Evolutionary conservation across 2,888 invertebrate genomes (phyloP).

Genomic region (Eucera pruinosa): DNA sequence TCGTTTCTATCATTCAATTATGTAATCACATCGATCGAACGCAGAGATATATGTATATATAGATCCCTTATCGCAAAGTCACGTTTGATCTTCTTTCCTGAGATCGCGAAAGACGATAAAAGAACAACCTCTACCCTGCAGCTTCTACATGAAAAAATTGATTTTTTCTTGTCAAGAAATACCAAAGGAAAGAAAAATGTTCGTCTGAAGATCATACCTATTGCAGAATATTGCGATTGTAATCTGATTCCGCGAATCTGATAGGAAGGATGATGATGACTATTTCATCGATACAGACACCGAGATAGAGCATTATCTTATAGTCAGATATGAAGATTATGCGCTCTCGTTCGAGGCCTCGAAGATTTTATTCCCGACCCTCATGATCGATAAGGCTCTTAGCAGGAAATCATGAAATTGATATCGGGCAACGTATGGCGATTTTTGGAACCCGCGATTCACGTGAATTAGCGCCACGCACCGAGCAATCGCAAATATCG

Average conservation of each 20-base stretch:
- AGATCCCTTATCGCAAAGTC: neutral
- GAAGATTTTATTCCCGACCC: conserved; percentile 43
- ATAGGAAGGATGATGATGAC: conserved; percentile 59
- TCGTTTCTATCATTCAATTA: neutral
- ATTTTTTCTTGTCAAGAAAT: neutral
- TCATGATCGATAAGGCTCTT: conserved; percentile 33
- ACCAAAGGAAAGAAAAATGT: too few relatives aligned
- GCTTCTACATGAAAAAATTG: too few relatives aligned
- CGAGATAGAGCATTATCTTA: conserved; percentile 63
- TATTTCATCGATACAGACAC: conserved; percentile 57
- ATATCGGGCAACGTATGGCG: conserved; percentile 27
- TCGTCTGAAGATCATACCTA: neutral
- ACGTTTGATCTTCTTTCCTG: neutral
- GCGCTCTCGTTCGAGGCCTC: conserved; percentile 45
- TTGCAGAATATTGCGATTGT: conserved; percentile 37
- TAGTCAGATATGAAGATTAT: conserved; percentile 46
- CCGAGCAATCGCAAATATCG: neutral
- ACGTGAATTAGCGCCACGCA: too few relatives aligned
- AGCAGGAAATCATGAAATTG: conserved; percentile 12
- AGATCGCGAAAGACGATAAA: neutral
- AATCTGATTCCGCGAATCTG: conserved; percentile 58
- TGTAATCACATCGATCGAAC: neutral
- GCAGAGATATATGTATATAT: neutral
- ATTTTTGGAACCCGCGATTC: neutral
- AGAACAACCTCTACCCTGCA: too few relatives aligned